phyloP scores from a whole-genome alignment of 2,113 vertebrate species.

The Syngnathoides biaculeatus region DNA sequence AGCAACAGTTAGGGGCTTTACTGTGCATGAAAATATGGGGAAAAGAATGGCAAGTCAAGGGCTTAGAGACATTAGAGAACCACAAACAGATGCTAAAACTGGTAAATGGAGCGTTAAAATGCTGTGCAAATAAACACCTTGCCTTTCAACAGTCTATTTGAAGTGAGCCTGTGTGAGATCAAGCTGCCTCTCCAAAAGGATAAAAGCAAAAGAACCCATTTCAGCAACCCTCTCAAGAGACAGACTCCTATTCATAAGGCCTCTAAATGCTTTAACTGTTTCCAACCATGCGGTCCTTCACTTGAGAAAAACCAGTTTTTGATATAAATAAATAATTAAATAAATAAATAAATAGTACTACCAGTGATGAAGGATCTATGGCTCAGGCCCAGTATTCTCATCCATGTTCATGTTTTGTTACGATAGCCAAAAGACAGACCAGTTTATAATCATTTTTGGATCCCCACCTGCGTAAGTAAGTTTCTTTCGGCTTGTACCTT shows the following conservation, averaged over 20 bases:
- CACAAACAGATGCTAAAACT: slow-evolving; percentile 44
- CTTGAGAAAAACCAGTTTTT: slow-evolving; percentile 47
- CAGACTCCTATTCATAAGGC: slow-evolving; percentile 59
- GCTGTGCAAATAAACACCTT: slow-evolving; percentile 43
- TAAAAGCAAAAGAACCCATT: slow-evolving; percentile 55
- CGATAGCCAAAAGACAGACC: slow-evolving; percentile 31
- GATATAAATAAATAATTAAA: slow-evolving; percentile 31
- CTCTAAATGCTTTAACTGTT: slow-evolving; percentile 58
- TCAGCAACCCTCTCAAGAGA: slow-evolving; percentile 59
- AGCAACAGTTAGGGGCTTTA: slow-evolving; percentile 4
- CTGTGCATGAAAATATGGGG: slow-evolving; percentile 15
- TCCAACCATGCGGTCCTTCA: slow-evolving; percentile 61
- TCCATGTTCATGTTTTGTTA: slow-evolving; percentile 34
- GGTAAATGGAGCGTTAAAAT: slow-evolving; percentile 38
- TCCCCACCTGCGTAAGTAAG: too few relatives aligned
- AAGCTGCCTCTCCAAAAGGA: slow-evolving; percentile 46
- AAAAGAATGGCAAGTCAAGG: not conserved
- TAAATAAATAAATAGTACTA: not conserved
- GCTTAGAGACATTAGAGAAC: slow-evolving; percentile 20
- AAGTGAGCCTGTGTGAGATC: slow-evolving; percentile 56
- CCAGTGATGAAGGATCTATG: slow-evolving; percentile 41
- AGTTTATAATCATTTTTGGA: slow-evolving; percentile 27
- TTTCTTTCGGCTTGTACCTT: too few relatives aligned
- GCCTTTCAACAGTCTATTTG: slow-evolving; percentile 59
- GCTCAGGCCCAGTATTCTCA: slow-evolving; percentile 38